Evolutionary conservation across 2,888 invertebrate genomes (phyloP).

Genomic region (Pilophorus perplexus): DNA sequence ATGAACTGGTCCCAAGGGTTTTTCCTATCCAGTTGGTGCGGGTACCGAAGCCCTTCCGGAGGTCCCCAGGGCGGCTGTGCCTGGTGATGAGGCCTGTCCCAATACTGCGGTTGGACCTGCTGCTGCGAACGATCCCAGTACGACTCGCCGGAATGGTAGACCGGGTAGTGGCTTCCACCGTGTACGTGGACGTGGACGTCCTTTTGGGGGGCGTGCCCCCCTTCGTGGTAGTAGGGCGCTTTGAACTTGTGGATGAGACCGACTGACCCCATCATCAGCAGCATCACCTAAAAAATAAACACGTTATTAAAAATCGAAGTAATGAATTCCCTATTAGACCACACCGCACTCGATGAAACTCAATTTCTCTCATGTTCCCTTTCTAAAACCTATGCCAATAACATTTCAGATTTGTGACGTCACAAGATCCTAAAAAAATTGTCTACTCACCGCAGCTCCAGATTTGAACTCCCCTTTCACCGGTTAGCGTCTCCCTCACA

Average conservation of each 20-base stretch:
- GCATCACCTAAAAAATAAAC: constrained; percentile 42
- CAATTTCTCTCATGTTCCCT: too few relatives aligned
- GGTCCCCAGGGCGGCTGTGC: not conserved
- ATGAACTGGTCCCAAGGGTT: constrained; percentile 38
- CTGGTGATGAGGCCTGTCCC: not conserved
- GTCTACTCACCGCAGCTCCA: too few relatives aligned
- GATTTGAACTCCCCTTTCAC: too few relatives aligned
- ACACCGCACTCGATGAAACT: too few relatives aligned
- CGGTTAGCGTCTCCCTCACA: too few relatives aligned
- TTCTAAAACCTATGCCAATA: too few relatives aligned
- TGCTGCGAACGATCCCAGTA: constrained; percentile 13
- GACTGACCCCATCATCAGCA: constrained; percentile 46
- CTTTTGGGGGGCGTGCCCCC: constrained; percentile 36
- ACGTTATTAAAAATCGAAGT: too few relatives aligned
- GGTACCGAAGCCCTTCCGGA: not conserved
- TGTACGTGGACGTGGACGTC: constrained; percentile 48
- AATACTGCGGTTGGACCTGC: not conserved
- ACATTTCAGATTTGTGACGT: too few relatives aligned
- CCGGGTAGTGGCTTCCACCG: constrained; percentile 16
- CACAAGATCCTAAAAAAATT: too few relatives aligned
- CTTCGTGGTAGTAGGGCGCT: constrained; percentile 29
- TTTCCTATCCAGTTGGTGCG: constrained; percentile 3
- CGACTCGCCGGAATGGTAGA: constrained; percentile 22
- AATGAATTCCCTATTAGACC: too few relatives aligned
- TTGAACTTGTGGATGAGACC: constrained; percentile 46